Evolutionary conservation across 2,888 invertebrate species (phyloP), one percentile per base, ranked within the genome.

Genomic region (Athetis lepigone): DNA sequence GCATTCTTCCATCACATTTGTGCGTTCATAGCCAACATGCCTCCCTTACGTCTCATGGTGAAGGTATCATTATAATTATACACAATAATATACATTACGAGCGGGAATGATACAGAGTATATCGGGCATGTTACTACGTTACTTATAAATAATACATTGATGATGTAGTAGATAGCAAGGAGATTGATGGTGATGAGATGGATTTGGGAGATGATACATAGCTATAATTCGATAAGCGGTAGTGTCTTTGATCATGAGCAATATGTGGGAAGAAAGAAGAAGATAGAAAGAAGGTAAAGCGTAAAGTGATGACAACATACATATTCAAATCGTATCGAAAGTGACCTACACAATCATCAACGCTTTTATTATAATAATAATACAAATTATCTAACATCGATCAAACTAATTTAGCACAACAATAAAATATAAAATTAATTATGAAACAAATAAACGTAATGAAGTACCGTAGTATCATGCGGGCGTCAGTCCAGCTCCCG

Each of bases 51-150:
- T 86, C 86, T 80, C 45, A 66, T 63, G 60, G 82, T 85, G 87
- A 88, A 88, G 89, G 89, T 90, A 89, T 89, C 88, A 90, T 88
- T 91, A 90, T 89, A 90, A 88, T 88, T 88, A 88, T 87, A 88
- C 85, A 90, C 83, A 88, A 80, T 83, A 85, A 80, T 88, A 85
- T 86, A 87, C 87, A 85, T 75, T 82, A 87, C 80, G 86, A 90
- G 91, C 91, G 92, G 91, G 92, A 91, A 90, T 90, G 90, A 90
- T 90, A 89, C 82, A 90, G 83, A 89, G 82, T 87, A 85, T 84
- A 84, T 86, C 84, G 80, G 84, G 87, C 88, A 88, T 86, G 85
- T 75, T 86, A 85, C 87, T 88, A 88, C 87, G 85, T 79, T 88
- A 88, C 85, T 79, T 82, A 65, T 23, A 63, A 54, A 51, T 66